A percentile compares a stretch with the other conserved stretches of the same genome.
Evolutionary conservation across 2,113 vertebrate genomes (phyloP).

Genomic region (Elephantulus edwardii): DNA sequence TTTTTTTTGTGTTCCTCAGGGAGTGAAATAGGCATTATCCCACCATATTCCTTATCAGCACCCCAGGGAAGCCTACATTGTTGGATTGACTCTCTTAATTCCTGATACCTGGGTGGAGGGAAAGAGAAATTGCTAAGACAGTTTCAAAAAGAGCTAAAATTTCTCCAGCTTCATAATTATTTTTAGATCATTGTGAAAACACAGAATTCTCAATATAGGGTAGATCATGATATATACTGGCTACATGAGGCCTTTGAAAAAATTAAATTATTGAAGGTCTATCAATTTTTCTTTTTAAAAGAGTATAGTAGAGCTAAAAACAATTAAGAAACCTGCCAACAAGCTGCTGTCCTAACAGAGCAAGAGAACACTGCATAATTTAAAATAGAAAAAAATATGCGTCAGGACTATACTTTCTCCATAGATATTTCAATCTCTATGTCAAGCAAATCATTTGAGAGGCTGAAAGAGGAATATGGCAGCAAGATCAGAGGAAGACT

Average conservation of each 20-base stretch:
- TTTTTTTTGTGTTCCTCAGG: conserved; percentile 74
- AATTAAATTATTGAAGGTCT: neutral
- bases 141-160: neutral
- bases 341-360: no score
- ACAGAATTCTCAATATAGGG: neutral
- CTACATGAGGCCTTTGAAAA: neutral
- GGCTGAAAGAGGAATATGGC: no score
- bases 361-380: no score
- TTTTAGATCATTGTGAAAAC: neutral
- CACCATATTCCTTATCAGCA: conserved; percentile 66
- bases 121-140: conserved; percentile 26
- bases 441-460: no score
- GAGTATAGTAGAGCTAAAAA: no score
- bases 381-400: no score
- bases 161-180: neutral
- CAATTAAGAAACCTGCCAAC: no score
- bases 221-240: neutral
- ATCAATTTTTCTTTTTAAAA: neutral
- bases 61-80: conserved; percentile 63
- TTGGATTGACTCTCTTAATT: conserved; percentile 62
- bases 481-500: no score
- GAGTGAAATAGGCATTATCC: conserved; percentile 5
- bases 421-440: no score
- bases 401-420: no score
- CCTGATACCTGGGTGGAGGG: conserved; percentile 68